Base-by-base conservation (phyloP, 2,797 vertebrate species). In the Podarcis siculus region DNA sequence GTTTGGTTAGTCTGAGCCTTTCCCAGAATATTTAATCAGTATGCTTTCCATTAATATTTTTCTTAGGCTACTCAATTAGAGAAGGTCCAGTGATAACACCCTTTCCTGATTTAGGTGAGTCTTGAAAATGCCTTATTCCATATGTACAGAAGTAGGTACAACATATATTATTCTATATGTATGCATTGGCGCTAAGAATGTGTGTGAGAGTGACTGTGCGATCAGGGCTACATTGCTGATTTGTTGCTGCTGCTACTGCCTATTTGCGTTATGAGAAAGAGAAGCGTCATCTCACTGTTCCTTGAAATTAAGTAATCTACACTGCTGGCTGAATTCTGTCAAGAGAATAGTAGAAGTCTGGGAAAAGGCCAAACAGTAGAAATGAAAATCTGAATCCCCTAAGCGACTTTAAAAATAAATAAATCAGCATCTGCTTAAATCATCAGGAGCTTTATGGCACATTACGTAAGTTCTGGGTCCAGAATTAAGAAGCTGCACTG, bases 81-180 rank as follows among this genome's bases (percentile, higher is more conserved):
- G 87, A 89, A 64, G 32, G 15, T 4, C 69, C 69, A 7, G 77
- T 17, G 39, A 49, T 35, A 23, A 8, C 13, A 42, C 66, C 75
- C 72, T 71, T 83, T n/a, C 87, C 87, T 7, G 49, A 21, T 75
- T 67, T 85, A 75, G 78, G 87, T 89, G 45, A 89, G 87, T 85
- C 58, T 80, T 67, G 39, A 79, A 81, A 89, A 85, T 25, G 25
- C 15, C 30, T 55, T 55, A 37, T 45, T 76, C 45, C 6, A 7
- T 69, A 42, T 71, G 35, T 32, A 71, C 42, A 58, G 6, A 87
- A 37, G 17, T 64, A 64, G 61, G 32, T 37, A 73, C 35, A 73
- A 3, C 35, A 37, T 73, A 21, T 17, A 37, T 15, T 37, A 73
- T 35, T 64, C 49, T 55, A 15, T 55, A 55, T 4, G 49, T 15